Conservation (phyloP, 2,113 vertebrate genomes). For the Noctilio leporinus region DNA sequence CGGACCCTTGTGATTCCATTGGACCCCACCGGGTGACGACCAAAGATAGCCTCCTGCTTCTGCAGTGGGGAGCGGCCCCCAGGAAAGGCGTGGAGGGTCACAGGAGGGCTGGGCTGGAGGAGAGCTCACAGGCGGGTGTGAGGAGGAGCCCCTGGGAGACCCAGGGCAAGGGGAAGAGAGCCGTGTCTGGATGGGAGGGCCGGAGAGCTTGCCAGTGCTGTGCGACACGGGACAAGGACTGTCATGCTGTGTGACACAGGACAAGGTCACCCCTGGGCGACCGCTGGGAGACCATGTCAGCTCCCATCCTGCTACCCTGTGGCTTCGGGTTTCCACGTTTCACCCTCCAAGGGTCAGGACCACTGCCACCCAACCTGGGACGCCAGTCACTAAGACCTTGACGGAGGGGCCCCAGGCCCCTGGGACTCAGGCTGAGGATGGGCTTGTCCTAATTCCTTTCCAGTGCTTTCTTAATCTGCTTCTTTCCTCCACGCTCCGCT, state of each 20-base stretch:
- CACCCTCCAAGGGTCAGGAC: no score
- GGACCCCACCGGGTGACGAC: neutral
- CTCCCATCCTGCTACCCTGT: neutral
- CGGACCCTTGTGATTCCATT: neutral
- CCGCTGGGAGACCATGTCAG: neutral
- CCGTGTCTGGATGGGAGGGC: neutral
- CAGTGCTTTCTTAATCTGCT: conserved; percentile 17
- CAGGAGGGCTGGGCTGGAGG: neutral
- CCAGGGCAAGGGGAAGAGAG: neutral
- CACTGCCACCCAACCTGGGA: neutral
- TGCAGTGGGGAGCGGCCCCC: neutral
- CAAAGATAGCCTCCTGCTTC: neutral
- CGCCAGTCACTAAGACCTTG: neutral
- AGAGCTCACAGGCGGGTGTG: accelerated
- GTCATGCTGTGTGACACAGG: neutral
- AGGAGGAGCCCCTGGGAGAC: neutral
- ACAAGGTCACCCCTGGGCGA: accelerated
- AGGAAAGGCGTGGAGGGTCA: neutral
- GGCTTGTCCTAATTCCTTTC: neutral
- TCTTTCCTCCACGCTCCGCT: accelerated
- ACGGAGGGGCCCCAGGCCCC: neutral
- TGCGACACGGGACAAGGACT: accelerated
- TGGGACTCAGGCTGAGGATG: neutral
- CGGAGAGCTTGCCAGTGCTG: neutral
- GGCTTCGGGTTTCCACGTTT: neutral